These are phyloP conservation scores for Scotopteryx bipunctaria DNA, from an alignment of 2,888 invertebrate genomes.

Conservation along the genomic window DNA sequence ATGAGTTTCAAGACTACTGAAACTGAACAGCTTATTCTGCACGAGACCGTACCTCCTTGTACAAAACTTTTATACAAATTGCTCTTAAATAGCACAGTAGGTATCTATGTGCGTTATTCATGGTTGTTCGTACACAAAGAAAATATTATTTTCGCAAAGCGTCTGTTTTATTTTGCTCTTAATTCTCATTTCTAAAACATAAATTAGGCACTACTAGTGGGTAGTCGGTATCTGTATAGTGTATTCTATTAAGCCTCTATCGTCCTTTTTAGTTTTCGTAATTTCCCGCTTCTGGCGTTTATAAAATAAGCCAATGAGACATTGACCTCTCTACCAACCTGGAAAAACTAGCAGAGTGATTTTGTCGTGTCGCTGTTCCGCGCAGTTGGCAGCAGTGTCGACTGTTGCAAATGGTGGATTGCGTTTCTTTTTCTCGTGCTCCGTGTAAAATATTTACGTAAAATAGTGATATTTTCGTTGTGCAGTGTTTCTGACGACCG, in stretches of 20 bases:
- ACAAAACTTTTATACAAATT: too few relatives aligned
- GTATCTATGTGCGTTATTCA: too few relatives aligned
- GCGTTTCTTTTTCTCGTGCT: conserved; percentile 83
- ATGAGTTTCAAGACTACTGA: too few relatives aligned
- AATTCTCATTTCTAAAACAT: too few relatives aligned
- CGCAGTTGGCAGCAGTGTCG: conserved; percentile 79
- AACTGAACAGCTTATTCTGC: too few relatives aligned
- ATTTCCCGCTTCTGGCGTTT: conserved; percentile 55
- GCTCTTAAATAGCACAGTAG: too few relatives aligned
- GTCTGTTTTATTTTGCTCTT: too few relatives aligned
- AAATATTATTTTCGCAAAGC: too few relatives aligned
- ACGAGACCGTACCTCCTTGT: too few relatives aligned
- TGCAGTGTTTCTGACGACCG: conserved; percentile 81
- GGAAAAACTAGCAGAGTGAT: conserved; percentile 66
- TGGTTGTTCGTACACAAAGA: too few relatives aligned
- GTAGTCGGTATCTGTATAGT: too few relatives aligned
- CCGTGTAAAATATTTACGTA: conserved; percentile 84
- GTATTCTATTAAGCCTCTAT: neutral
- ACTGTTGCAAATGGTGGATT: conserved; percentile 83
- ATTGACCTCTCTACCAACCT: conserved; percentile 62
- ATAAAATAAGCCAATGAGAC: conserved; percentile 71
- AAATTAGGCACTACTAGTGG: too few relatives aligned
- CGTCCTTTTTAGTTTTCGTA: conserved; percentile 57
- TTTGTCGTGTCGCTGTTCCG: conserved; percentile 46
- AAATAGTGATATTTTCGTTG: conserved; percentile 80